phyloP scores from a whole-genome alignment of 2,797 vertebrate genomes.

The Myotis pilosus region DNA sequence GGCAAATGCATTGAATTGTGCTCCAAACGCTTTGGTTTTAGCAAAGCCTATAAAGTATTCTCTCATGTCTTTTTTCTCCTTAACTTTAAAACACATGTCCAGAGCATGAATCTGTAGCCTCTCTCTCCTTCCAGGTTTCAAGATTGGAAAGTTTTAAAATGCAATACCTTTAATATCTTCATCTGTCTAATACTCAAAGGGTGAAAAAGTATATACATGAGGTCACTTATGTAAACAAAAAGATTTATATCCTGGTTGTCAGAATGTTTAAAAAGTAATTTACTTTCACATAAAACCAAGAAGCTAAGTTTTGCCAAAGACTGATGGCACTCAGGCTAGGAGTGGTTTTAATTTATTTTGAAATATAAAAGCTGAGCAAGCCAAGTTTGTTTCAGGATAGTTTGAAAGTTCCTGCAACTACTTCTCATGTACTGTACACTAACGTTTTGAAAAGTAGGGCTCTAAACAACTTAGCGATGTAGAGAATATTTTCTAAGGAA shows the following conservation, averaged over 20 bases:
- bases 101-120: not conserved
- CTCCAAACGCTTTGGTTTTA: conserved; percentile 70
- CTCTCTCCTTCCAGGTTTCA: not conserved
- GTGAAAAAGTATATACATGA: conserved; percentile 44
- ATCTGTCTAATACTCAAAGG: not conserved
- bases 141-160: conserved; percentile 3
- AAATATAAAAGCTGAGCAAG: conserved; percentile 52
- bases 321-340: conserved; percentile 32
- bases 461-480: conserved; percentile 28
- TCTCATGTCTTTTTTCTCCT: conserved; percentile 53
- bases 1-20: conserved; percentile 57
- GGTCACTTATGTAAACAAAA: conserved; percentile 42
- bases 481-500: not conserved
- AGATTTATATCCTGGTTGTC: conserved; percentile 35
- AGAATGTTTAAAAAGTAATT: conserved; percentile 40
- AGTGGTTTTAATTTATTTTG: conserved; percentile 54
- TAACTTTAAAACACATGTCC: conserved; percentile 61
- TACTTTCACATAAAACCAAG: not conserved
- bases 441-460: conserved; percentile 25
- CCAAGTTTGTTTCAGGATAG: conserved; percentile 61
- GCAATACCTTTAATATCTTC: not conserved
- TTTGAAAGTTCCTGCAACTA: conserved; percentile 32
- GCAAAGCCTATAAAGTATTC: conserved; percentile 60
- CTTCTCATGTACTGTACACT: not conserved
- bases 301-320: conserved; percentile 33